Conservation (phyloP, 35 echinoderm and acorn worm genomes). For the Strongylocentrotus purpuratus region DNA sequence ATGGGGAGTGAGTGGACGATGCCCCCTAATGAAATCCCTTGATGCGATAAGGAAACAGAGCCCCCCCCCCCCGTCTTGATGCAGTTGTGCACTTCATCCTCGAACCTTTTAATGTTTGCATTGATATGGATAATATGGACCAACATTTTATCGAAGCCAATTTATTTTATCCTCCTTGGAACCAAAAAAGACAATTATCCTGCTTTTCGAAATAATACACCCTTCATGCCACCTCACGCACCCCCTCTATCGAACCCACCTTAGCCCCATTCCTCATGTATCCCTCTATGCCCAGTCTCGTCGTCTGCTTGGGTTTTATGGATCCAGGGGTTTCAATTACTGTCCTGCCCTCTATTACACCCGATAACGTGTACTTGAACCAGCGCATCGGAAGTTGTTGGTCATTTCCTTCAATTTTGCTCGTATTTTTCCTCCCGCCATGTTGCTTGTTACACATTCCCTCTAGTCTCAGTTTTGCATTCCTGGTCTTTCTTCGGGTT, state of each 20-base stretch:
- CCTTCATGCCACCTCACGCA: neutral
- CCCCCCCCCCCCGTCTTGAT: no score
- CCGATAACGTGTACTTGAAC: slow-evolving; percentile 40
- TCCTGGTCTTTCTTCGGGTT: neutral
- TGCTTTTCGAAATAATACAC: no score
- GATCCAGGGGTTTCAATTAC: slow-evolving; percentile 36
- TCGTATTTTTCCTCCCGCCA: slow-evolving; percentile 13
- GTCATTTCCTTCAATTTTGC: slow-evolving; percentile 31
- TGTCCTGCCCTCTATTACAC: slow-evolving; percentile 15
- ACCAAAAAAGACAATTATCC: no score
- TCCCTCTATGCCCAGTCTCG: neutral
- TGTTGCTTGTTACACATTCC: neutral
- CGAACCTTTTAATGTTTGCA: no score
- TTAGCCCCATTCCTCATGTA: neutral
- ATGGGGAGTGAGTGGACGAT: no score
- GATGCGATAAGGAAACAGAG: no score
- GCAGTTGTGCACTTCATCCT: no score
- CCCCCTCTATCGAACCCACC: neutral
- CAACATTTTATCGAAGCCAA: no score
- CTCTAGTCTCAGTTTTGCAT: neutral
- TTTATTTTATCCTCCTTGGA: no score
- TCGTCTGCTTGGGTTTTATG: slow-evolving; percentile 2
- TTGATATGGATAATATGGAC: no score
- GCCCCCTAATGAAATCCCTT: no score
- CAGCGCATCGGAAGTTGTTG: slow-evolving; percentile 46